Percentiles rank a stretch among this genome's conserved stretches.
phyloP scores from a whole-genome alignment of 2,113 vertebrate genomes.

The Origma solitaria region DNA sequence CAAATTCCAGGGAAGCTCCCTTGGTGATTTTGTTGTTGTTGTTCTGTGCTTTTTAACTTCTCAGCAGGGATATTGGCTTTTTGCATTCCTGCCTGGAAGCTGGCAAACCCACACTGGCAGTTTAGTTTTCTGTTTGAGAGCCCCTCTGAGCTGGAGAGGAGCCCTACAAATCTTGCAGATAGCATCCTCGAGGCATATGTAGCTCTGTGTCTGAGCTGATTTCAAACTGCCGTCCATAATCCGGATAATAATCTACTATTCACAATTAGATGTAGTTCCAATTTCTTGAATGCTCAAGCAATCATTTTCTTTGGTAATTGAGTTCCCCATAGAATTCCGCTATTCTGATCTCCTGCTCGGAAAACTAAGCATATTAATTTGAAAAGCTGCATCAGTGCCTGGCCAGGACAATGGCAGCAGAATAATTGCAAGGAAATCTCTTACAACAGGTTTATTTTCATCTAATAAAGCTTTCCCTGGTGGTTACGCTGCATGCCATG shows the following conservation, averaged over 20 bases:
- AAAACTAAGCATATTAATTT: slow-evolving; percentile 75
- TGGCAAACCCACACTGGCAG: not conserved
- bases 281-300: slow-evolving; percentile 68
- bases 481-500: slow-evolving; percentile 32
- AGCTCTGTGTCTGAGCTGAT: slow-evolving; percentile 14
- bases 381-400: slow-evolving; percentile 66
- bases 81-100: not conserved
- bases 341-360: slow-evolving; percentile 66
- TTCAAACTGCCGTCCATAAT: slow-evolving; percentile 54
- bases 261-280: slow-evolving; percentile 67
- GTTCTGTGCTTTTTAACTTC: not conserved
- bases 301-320: slow-evolving; percentile 76
- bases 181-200: not conserved
- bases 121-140: not conserved
- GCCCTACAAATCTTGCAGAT: not conserved
- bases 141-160: not conserved
- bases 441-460: slow-evolving; percentile 75
- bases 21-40: not conserved
- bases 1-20: not conserved
- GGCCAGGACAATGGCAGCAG: slow-evolving; percentile 65
- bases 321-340: slow-evolving; percentile 66
- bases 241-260: slow-evolving; percentile 62
- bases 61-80: not conserved
- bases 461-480: slow-evolving; percentile 74
- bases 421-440: slow-evolving; percentile 77